Evolutionary conservation across 30 jellyfish, hydroid and myxozoan species (phyloP).

Genomic region (Pseudorhiza aurosa): DNA sequence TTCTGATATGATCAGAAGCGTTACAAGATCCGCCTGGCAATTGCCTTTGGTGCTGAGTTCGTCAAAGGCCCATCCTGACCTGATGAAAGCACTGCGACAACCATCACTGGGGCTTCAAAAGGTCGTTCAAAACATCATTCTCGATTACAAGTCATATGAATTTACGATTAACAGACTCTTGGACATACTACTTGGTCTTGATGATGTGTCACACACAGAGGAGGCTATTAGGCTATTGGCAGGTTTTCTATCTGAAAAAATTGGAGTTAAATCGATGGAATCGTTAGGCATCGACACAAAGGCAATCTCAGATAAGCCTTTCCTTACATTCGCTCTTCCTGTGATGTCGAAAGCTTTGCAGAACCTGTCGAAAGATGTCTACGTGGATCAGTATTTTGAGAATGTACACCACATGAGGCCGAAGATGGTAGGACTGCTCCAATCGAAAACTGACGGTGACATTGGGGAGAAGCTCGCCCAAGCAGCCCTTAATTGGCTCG

Average conservation of each 20-base stretch:
- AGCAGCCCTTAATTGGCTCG: background rate
- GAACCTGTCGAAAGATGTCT: background rate
- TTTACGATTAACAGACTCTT: constrained; percentile 10
- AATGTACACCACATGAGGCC: background rate
- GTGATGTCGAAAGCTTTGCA: background rate
- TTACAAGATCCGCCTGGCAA: constrained; percentile 33
- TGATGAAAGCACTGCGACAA: background rate
- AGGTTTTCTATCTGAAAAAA: background rate
- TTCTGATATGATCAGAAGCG: constrained; percentile 9
- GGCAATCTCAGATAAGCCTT: background rate
- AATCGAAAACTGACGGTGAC: constrained; percentile 7
- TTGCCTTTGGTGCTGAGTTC: constrained; percentile 7
- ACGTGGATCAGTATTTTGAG: background rate
- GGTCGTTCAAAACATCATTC: background rate
- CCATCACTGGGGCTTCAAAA: background rate
- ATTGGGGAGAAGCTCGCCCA: constrained; percentile 8
- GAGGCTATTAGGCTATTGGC: background rate
- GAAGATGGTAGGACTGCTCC: background rate
- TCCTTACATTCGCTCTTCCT: background rate
- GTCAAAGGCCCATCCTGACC: constrained; percentile 12
- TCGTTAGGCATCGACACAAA: background rate
- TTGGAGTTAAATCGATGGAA: background rate
- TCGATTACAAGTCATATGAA: background rate
- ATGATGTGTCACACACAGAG: background rate
- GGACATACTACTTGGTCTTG: background rate